phyloP scores from a whole-genome alignment of 2,888 invertebrate genomes.

The Drosophila diplacantha region DNA sequence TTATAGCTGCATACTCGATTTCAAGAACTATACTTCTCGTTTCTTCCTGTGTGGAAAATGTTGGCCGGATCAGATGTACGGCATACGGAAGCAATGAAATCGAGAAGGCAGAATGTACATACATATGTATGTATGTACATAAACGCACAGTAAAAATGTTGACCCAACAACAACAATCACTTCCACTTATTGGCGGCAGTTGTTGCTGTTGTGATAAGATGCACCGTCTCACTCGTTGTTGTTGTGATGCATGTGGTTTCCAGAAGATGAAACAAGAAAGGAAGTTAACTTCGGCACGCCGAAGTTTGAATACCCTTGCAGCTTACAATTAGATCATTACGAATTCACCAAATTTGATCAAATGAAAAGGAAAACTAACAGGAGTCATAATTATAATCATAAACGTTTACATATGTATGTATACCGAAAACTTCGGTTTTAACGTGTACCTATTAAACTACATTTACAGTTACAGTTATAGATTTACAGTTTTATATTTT shows the following conservation, averaged over 20 bases:
- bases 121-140: background rate
- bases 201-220: slow-evolving; percentile 58
- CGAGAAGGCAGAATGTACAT: background rate
- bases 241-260: slow-evolving; percentile 44
- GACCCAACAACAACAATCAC: slow-evolving; percentile 44
- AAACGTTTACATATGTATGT: no score
- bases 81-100: slow-evolving; percentile 33
- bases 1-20: no score
- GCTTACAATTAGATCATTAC: no score
- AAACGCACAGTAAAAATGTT: slow-evolving; percentile 33
- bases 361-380: no score
- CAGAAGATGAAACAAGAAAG: slow-evolving; percentile 7
- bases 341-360: no score
- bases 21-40: background rate
- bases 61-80: slow-evolving; percentile 8
- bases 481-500: no score
- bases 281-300: no score
- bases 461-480: no score
- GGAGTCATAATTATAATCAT: no score
- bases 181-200: slow-evolving; percentile 66
- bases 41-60: slow-evolving; percentile 3
- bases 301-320: no score
- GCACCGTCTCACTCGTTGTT: slow-evolving; percentile 20
- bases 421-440: no score
- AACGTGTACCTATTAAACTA: no score